Evolutionary conservation across 1,140 invertebrate genomes (phyloP), one percentile per base, ranked within the genome.

Genomic region (Megalopta genalis): DNA sequence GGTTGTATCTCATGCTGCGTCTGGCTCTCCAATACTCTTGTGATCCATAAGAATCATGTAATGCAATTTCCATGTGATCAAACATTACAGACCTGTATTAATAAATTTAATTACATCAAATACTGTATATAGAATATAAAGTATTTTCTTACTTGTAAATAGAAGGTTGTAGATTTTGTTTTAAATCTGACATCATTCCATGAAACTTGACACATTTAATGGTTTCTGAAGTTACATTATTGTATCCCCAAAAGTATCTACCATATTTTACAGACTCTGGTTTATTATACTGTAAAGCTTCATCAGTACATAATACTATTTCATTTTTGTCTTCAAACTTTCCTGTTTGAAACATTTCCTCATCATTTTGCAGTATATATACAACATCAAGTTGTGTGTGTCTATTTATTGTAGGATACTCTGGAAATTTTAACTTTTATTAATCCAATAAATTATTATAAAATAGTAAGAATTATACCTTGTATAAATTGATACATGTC

Each of bases 1-100:
- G 93, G 71, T 96, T 95, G 91, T 99, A 99, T 84, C 96, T 94
- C 97, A 99, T 98, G 88, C 98, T 99, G 84, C 97, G 94, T 86
- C 98, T 94, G 32, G 96, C 97, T 80, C 93, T 92, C 98, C 98
- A 99, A 92, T 97, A 99, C 54, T 95, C 92, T 69, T 91, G 89
- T 79, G 96, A 95, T 8, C 98, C 98, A 93, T 97, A 99, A 52
- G 92, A 91, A 90, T 98, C 96, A 91, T 99, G 98, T 25, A 99
- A 93, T 16, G 97, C 94, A 52, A 97, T 96, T 93, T 99, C 98
- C 65, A 97, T 97, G 90, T 97, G 95, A 84, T 97, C 95, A 85
- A 99, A 94, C 93, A 98, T 95, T 37, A 98, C 93, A 49, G 95
- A 94, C 81, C 95, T 96, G 80, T 89, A 93, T 82, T 78, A 76